Conservation (phyloP, 2,113 vertebrate species). For the Dromiciops gliroides region DNA sequence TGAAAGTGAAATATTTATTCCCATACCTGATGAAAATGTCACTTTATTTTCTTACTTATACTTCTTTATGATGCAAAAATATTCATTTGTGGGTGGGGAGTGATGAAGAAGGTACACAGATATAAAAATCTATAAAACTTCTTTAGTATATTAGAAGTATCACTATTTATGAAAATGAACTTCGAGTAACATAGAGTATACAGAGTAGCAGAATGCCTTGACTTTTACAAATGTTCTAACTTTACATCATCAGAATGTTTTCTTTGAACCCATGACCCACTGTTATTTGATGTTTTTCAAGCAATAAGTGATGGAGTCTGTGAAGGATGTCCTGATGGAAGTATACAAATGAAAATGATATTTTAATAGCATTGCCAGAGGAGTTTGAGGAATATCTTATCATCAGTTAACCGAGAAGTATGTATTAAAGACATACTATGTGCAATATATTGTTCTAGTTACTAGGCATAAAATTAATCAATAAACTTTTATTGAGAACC, state of each 20-base stretch:
- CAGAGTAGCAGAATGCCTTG: neutral
- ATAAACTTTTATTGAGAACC: no score
- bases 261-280: neutral
- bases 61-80: neutral
- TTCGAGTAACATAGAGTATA: neutral
- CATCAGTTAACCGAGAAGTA: no score
- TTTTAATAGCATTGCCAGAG: conserved; percentile 21
- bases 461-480: no score
- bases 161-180: neutral
- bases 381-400: neutral
- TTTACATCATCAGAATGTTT: neutral
- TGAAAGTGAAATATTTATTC: neutral
- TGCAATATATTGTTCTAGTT: no score
- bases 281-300: neutral
- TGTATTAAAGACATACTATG: no score
- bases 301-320: neutral
- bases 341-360: neutral
- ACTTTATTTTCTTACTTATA: neutral
- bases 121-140: neutral
- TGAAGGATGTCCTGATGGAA: neutral
- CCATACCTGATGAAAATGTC: neutral
- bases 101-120: no score
- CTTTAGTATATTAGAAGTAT: neutral
- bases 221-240: neutral
- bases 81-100: neutral